These are phyloP conservation scores for Galerucella calmariensis DNA, from an alignment of 2,888 invertebrate species.

Conservation along the genomic window DNA sequence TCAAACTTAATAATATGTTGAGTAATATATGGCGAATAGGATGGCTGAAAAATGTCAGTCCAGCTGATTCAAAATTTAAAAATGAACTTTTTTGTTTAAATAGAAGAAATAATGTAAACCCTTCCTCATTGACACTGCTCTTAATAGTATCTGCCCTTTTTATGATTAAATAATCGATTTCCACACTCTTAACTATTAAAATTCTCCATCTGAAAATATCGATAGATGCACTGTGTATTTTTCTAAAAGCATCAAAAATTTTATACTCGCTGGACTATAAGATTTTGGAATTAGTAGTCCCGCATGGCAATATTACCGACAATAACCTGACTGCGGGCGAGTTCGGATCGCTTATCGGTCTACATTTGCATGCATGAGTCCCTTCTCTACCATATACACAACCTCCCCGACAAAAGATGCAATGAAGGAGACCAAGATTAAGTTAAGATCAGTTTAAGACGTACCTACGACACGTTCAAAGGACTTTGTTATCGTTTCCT, in stretches of 20 bases:
- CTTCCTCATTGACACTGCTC: too few relatives aligned
- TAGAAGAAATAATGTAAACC: too few relatives aligned
- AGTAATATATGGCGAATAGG: too few relatives aligned
- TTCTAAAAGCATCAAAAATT: not conserved
- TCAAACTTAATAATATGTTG: too few relatives aligned
- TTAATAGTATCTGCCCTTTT: too few relatives aligned
- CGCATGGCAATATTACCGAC: conserved; percentile 27
- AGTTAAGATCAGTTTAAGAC: conserved; percentile 43
- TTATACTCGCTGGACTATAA: conserved; percentile 3
- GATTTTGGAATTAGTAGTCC: conserved; percentile 15
- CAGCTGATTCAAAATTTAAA: too few relatives aligned
- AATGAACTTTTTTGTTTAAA: too few relatives aligned
- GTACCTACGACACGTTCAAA: conserved; percentile 39
- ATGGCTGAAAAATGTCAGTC: too few relatives aligned
- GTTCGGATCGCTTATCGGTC: conserved; percentile 44
- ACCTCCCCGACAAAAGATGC: conserved; percentile 41
- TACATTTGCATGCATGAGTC: conserved; percentile 47
- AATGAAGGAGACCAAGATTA: conserved; percentile 44
- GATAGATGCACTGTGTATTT: not conserved
- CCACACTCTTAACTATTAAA: too few relatives aligned
- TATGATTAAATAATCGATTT: too few relatives aligned
- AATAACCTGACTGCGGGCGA: conserved; percentile 38
- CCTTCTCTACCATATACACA: conserved; percentile 35
- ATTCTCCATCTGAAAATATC: not conserved
- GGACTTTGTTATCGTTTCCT: conserved; percentile 35